Base-by-base conservation (phyloP, 1,140 invertebrate species). In the Drosophila santomea region DNA sequence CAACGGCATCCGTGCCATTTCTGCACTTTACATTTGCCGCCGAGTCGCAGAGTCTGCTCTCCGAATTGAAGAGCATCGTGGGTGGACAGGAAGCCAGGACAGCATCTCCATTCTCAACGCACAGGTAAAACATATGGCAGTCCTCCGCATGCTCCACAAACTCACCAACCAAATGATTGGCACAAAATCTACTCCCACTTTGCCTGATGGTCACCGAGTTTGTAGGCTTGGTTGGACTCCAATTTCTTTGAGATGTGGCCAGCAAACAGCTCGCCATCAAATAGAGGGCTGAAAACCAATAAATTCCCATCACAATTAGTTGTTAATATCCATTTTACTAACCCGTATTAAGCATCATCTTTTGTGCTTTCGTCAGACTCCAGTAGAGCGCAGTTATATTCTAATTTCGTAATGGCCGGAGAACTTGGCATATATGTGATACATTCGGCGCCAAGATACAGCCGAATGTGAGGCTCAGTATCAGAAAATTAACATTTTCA, bases 401-500 rank as follows among this genome's bases (percentile, higher is more conserved):
- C 83, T 88, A 88, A 80, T 88, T 77, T 83, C 62, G 79, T 80
- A 69, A 79, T 68, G 73, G 45, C 56, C 11, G 14, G 20, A 48
- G 80, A 89, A 58, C 80, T 80, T 72, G 67, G 47, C 67, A 83
- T 89, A 88, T 86, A 82, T 72, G 74, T 64, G 48, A 72, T 15
- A 51, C 15, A 68, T 48, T 57, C 41, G 50, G 20, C 54, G 63
- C 61, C 58, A 57, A 56, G 14, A 36, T 12, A 20, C 45, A 59
- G 15, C 23, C 44, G 4, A 15, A 2, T 32, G 32, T 45, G 25
- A 25, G 3, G 17, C 39, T 32, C 79, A 73, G 51, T 83, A 86
- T 86, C 82, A 86, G 83, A 79, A 79, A 86, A 86, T 86, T 86
- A 86, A 79, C 79, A 86, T 86, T 88, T 86, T 88, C 74, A 68